phyloP scores from a whole-genome alignment of 1,140 invertebrate species.

The Oncopeltus fasciatus region DNA sequence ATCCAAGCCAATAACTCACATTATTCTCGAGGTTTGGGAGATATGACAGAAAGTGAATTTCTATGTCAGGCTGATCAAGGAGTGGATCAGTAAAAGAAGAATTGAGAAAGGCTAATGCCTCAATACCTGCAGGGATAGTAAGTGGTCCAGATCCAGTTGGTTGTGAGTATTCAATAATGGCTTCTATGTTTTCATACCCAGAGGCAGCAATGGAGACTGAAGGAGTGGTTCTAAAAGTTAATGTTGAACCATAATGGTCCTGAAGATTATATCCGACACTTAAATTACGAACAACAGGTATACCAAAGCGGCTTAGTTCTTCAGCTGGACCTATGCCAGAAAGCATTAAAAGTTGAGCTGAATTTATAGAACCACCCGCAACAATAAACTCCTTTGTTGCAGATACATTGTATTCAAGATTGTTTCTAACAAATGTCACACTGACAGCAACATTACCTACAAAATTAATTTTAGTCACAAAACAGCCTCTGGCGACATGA shows the following conservation, averaged over 20 bases:
- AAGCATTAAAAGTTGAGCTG: slow-evolving; percentile 55
- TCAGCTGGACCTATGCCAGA: slow-evolving; percentile 51
- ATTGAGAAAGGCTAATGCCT: background rate
- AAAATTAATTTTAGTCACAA: slow-evolving; percentile 56
- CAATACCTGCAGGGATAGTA: background rate
- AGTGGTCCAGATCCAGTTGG: background rate
- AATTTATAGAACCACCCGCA: slow-evolving; percentile 50
- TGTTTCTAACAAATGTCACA: slow-evolving; percentile 39
- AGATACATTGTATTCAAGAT: slow-evolving; percentile 17
- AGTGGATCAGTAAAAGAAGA: background rate
- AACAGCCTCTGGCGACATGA: slow-evolving; percentile 47
- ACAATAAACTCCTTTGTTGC: slow-evolving; percentile 48
- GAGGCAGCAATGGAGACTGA: background rate
- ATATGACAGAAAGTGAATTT: background rate
- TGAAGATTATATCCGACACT: slow-evolving; percentile 41
- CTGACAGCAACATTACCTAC: slow-evolving; percentile 37
- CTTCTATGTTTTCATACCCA: background rate
- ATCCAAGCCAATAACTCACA: background rate
- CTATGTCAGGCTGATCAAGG: background rate
- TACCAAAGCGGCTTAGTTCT: slow-evolving; percentile 35
- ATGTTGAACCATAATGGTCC: slow-evolving; percentile 33
- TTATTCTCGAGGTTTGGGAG: background rate
- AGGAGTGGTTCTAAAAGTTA: slow-evolving; percentile 15
- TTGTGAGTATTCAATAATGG: background rate
- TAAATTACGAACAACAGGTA: slow-evolving; percentile 35